Conservation (phyloP, 2,113 vertebrate genomes). For the Gymnarchus niloticus region DNA sequence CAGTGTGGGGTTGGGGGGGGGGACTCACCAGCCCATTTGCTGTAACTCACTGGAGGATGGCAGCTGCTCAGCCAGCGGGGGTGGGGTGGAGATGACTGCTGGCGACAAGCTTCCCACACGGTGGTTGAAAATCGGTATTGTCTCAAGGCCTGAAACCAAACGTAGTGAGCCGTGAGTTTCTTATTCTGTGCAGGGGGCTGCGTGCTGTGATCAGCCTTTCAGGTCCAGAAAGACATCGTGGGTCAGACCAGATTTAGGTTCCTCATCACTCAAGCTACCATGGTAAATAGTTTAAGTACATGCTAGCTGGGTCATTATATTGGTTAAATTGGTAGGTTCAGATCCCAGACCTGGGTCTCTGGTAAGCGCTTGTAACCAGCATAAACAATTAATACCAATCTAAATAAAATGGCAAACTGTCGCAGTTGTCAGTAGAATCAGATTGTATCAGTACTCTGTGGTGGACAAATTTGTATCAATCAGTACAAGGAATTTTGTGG, state of each 20-base stretch:
- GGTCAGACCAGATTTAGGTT: neutral
- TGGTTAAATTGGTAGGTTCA: no score
- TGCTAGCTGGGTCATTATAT: neutral
- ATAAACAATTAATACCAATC: neutral
- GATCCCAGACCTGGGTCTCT: neutral
- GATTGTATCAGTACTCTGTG: neutral
- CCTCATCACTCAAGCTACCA: neutral
- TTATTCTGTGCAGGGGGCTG: neutral
- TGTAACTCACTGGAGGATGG: constrained; percentile 19
- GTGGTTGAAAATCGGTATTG: constrained; percentile 36
- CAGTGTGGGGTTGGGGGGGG: constrained; percentile 22
- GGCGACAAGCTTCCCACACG: constrained; percentile 27
- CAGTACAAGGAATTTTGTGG: neutral
- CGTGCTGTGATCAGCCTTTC: neutral
- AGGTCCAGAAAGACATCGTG: neutral
- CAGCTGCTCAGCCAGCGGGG: constrained; percentile 25
- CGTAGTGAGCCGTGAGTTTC: neutral
- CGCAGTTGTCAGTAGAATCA: neutral
- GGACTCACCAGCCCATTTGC: constrained; percentile 23
- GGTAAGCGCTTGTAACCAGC: neutral
- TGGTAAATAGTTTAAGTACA: neutral
- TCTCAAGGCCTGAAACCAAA: constrained; percentile 25
- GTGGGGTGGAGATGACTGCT: constrained; percentile 27
- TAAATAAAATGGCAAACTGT: neutral
- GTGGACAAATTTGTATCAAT: neutral